Conservation (phyloP, 2,888 invertebrate genomes). For the Temnothorax unifasciatus region DNA sequence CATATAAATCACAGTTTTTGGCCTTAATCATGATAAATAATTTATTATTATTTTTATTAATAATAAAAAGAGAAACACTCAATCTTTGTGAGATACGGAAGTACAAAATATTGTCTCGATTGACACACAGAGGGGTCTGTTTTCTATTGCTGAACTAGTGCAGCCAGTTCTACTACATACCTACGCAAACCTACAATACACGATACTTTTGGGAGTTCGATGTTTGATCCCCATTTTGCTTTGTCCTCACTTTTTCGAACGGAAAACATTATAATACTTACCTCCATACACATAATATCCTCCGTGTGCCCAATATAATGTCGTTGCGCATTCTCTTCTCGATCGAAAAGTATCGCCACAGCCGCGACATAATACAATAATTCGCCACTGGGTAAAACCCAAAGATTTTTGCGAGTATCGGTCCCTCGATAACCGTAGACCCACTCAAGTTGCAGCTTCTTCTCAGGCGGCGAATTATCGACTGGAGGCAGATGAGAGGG, state of each 20-base stretch:
- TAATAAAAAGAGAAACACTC: background rate
- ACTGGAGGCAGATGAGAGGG: conserved; percentile 94
- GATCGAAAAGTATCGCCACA: conserved; percentile 95
- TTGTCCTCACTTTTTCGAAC: too few relatives aligned
- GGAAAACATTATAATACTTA: conserved; percentile 82
- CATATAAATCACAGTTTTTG: background rate
- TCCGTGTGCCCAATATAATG: conserved; percentile 97
- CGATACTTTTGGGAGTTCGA: too few relatives aligned
- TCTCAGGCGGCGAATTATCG: conserved; percentile 95
- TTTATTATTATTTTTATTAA: background rate
- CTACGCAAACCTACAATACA: too few relatives aligned
- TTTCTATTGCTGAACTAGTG: too few relatives aligned
- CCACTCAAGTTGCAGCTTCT: conserved; percentile 96
- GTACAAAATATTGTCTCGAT: too few relatives aligned
- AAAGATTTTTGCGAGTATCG: conserved; percentile 95
- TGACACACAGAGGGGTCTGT: too few relatives aligned
- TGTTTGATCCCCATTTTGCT: background rate
- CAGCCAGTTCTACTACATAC: too few relatives aligned
- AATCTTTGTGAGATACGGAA: too few relatives aligned
- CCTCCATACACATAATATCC: conserved; percentile 94
- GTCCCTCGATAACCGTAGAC: conserved; percentile 98
- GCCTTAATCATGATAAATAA: background rate
- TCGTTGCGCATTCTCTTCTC: conserved; percentile 94
- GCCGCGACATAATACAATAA: conserved; percentile 97
- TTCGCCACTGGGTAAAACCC: conserved; percentile 97